Conservation (phyloP, 1,140 invertebrate genomes). For the Pristionchus pacificus region DNA sequence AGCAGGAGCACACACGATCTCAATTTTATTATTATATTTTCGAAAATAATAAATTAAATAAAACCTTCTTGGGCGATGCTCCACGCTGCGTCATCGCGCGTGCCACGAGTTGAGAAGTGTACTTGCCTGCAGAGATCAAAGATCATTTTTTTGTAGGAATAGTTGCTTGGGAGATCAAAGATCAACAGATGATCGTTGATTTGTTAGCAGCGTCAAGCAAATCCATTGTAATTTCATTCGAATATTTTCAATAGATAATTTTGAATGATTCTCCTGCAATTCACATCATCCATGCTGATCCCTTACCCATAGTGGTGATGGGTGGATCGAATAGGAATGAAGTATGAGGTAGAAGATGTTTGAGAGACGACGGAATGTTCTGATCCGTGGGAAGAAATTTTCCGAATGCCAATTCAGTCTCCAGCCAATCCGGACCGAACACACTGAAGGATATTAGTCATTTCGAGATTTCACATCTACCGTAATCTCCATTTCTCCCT, state of each 20-base stretch:
- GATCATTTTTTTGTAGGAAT: neutral
- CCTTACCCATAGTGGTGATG: neutral
- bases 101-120: neutral
- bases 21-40: neutral
- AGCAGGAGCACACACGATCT: neutral
- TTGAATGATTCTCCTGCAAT: too few species aligned
- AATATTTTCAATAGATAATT: too few species aligned
- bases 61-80: neutral
- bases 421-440: neutral
- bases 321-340: neutral
- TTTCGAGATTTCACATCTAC: too few species aligned
- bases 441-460: neutral
- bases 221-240: too few species aligned
- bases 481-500: too few species aligned
- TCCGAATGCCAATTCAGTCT: neutral
- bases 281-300: too few species aligned
- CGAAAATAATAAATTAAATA: neutral
- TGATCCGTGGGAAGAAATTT: neutral
- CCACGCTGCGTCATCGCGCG: neutral
- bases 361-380: neutral
- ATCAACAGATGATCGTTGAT: too few species aligned
- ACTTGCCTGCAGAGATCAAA: neutral
- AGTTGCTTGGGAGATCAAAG: too few species aligned
- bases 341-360: neutral
- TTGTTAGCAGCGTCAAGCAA: too few species aligned